Evolutionary conservation across 2,888 invertebrate species (phyloP).

Genomic region (Uropetala carovei): DNA sequence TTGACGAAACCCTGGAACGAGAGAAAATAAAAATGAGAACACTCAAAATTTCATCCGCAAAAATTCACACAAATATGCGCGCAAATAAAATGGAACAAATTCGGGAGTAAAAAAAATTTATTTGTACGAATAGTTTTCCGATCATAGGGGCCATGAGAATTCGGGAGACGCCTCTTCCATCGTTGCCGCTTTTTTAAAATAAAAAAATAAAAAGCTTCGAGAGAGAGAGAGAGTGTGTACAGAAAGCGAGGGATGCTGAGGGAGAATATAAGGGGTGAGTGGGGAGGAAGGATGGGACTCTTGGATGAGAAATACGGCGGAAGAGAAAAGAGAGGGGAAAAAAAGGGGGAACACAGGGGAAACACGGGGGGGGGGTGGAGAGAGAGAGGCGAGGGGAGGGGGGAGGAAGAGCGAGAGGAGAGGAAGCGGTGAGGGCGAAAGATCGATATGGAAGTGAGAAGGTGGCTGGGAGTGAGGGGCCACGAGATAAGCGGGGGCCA

Average conservation of each 20-base stretch:
- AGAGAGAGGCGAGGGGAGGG: background rate
- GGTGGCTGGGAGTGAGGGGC: background rate
- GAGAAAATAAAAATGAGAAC: constrained; percentile 65
- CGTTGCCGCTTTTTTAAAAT: no score
- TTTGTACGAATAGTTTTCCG: no score
- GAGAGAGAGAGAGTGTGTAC: no score
- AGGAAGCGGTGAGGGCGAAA: constrained; percentile 18
- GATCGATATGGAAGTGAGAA: constrained; percentile 62
- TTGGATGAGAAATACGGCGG: no score
- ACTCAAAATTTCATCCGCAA: background rate
- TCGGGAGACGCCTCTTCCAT: no score
- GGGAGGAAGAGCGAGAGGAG: background rate
- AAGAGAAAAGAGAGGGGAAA: background rate
- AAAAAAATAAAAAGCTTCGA: no score
- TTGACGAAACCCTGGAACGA: constrained; percentile 93
- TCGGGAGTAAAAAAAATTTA: no score
- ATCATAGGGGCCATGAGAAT: no score
- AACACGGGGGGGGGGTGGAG: background rate
- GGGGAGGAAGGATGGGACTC: no score
- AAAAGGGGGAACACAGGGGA: background rate
- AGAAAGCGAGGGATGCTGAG: background rate
- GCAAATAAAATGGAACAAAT: no score
- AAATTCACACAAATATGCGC: no score
- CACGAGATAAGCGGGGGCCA: constrained; percentile 30
- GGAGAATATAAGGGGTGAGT: background rate